phyloP scores from a whole-genome alignment of 2,888 invertebrate species.

The Polydrusus cervinus region DNA sequence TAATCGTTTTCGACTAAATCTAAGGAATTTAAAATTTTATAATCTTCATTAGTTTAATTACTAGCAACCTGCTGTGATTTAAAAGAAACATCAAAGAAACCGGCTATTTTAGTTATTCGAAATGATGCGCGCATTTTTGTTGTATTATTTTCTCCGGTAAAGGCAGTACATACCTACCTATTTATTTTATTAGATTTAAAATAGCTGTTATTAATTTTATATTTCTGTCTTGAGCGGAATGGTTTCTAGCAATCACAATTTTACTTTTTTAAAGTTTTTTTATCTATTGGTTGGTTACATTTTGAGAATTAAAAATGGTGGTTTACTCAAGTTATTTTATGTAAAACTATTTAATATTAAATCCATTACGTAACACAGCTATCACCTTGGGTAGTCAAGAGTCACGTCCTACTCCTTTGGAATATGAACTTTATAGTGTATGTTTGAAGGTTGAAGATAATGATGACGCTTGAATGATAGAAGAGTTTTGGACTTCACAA shows the following conservation, averaged over 20 bases:
- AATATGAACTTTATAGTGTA: too few species aligned
- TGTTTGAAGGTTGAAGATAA: too few species aligned
- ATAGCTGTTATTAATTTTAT: background rate
- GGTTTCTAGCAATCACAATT: background rate
- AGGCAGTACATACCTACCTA: constrained; percentile 2
- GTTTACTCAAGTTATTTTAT: too few species aligned
- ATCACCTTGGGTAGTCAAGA: too few species aligned
- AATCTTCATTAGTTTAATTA: constrained; percentile 53
- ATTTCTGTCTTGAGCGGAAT: constrained; percentile 1
- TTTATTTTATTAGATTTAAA: background rate
- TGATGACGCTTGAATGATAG: too few species aligned
- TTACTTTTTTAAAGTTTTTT: background rate
- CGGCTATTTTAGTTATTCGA: constrained; percentile 45
- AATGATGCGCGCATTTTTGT: constrained; percentile 49
- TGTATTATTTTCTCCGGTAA: constrained; percentile 31
- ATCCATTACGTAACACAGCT: too few species aligned
- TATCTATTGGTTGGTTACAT: too few species aligned
- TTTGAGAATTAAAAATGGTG: too few species aligned
- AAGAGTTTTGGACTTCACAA: too few species aligned
- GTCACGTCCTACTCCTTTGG: too few species aligned
- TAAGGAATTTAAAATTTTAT: constrained; percentile 49
- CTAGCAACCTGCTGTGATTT: constrained; percentile 49
- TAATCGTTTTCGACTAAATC: constrained; percentile 50
- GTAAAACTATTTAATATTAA: too few species aligned
- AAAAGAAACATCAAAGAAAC: constrained; percentile 47